Evolutionary conservation across 1,140 invertebrate genomes (phyloP).

Genomic region (Drosophila melanica): DNA sequence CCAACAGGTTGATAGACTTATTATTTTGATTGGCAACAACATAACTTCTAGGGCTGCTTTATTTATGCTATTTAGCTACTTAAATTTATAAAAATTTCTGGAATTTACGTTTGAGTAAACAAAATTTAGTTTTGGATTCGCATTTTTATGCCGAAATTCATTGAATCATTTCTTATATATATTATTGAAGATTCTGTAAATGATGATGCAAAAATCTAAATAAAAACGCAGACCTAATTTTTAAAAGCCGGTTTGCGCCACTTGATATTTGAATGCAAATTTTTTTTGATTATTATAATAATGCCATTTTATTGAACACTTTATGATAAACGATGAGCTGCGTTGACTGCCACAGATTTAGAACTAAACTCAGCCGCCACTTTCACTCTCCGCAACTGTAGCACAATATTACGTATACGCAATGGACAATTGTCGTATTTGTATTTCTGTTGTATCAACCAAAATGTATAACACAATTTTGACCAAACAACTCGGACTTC

Average conservation of each 20-base stretch:
- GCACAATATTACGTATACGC: conserved; percentile 48
- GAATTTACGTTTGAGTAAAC: conserved; percentile 29
- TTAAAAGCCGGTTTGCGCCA: conserved; percentile 57
- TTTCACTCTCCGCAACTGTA: conserved; percentile 54
- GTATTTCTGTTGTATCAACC: neutral
- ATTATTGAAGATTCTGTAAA: conserved; percentile 45
- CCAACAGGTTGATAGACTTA: conserved; percentile 56
- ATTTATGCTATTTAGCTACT: conserved; percentile 27
- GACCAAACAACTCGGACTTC: conserved; percentile 56
- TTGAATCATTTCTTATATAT: conserved; percentile 56
- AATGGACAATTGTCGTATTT: conserved; percentile 5
- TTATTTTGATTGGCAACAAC: conserved; percentile 49
- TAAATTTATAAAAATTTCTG: conserved; percentile 25
- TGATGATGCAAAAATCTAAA: conserved; percentile 78
- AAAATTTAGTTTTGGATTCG: neutral
- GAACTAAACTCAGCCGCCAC: conserved; percentile 41
- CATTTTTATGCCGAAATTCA: conserved; percentile 21
- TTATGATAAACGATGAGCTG: conserved; percentile 25
- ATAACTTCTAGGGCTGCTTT: conserved; percentile 22
- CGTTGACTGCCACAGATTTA: neutral
- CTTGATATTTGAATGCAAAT: conserved; percentile 43
- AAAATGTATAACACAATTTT: conserved; percentile 50
- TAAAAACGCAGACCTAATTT: conserved; percentile 81
- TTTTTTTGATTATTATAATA: conserved; percentile 36
- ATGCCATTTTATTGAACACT: conserved; percentile 26